These are phyloP conservation scores for Xerus inauris DNA, from an alignment of 2,113 vertebrate genomes.

Conservation along the genomic window DNA sequence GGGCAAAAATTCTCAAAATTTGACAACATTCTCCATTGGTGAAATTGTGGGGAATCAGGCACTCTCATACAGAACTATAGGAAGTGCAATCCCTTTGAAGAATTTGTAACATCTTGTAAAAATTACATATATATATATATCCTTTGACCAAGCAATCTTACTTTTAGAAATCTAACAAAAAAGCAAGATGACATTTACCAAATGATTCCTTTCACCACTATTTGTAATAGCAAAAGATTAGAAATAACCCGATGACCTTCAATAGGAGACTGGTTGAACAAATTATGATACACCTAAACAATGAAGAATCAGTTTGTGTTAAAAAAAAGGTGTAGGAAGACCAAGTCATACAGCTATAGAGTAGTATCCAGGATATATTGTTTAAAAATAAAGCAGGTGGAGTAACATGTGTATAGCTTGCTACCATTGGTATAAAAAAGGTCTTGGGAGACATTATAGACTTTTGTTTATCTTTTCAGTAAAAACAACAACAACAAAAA, in stretches of 20 bases:
- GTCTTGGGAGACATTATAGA: background rate
- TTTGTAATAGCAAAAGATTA: background rate
- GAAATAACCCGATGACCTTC: background rate
- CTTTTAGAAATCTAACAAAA: constrained; percentile 45
- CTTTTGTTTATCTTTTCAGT: background rate
- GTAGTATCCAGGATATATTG: background rate
- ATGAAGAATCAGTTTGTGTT: background rate
- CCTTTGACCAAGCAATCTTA: background rate
- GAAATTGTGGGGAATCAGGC: background rate
- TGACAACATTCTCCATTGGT: background rate
- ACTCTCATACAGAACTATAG: background rate
- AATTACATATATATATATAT: background rate
- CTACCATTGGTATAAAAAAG: background rate
- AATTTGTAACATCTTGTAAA: constrained; percentile 17
- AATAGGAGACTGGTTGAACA: background rate
- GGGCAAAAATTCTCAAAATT: background rate
- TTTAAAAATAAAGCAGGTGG: background rate
- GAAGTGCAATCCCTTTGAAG: background rate
- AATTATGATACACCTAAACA: background rate
- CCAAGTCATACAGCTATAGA: background rate
- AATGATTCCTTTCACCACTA: background rate
- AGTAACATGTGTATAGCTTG: background rate
- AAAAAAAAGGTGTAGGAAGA: background rate
- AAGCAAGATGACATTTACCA: background rate
- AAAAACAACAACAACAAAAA: background rate